phyloP scores from a whole-genome alignment of 1,140 invertebrate species.

The Pinna nobilis region DNA sequence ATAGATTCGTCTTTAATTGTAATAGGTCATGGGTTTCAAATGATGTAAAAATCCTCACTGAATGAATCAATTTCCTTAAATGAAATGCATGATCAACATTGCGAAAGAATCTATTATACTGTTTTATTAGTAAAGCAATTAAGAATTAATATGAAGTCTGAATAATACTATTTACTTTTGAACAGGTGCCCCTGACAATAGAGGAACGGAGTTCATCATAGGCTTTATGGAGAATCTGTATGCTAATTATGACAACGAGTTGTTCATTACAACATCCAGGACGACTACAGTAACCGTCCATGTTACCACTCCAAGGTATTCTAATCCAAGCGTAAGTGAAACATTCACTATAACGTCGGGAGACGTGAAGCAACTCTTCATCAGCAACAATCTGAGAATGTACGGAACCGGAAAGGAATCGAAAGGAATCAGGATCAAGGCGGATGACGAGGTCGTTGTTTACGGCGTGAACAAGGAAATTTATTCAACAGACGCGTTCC shows the following conservation, averaged over 20 bases:
- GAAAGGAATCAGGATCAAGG: constrained; percentile 38
- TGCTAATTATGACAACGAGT: not conserved
- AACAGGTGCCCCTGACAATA: constrained; percentile 36
- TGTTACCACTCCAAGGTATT: constrained; percentile 22
- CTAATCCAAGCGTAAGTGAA: not conserved
- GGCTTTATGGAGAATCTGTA: constrained; percentile 29
- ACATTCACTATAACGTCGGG: constrained; percentile 16
- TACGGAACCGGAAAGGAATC: constrained; percentile 10
- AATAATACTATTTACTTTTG: no score
- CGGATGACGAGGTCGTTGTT: constrained; percentile 44
- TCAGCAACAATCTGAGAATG: constrained; percentile 25
- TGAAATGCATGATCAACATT: no score
- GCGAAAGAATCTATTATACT: no score
- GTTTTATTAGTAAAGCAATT: no score
- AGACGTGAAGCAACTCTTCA: constrained; percentile 12
- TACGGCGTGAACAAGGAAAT: constrained; percentile 52
- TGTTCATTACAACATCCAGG: constrained; percentile 24
- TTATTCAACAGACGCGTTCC: constrained; percentile 53
- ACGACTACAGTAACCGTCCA: constrained; percentile 3
- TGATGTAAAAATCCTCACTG: no score
- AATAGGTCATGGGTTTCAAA: no score
- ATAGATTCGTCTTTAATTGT: no score
- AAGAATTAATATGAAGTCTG: no score
- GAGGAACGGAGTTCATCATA: constrained; percentile 36
- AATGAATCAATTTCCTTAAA: no score